phyloP scores from a whole-genome alignment of 2,113 vertebrate species.

The Microcebus murinus region DNA sequence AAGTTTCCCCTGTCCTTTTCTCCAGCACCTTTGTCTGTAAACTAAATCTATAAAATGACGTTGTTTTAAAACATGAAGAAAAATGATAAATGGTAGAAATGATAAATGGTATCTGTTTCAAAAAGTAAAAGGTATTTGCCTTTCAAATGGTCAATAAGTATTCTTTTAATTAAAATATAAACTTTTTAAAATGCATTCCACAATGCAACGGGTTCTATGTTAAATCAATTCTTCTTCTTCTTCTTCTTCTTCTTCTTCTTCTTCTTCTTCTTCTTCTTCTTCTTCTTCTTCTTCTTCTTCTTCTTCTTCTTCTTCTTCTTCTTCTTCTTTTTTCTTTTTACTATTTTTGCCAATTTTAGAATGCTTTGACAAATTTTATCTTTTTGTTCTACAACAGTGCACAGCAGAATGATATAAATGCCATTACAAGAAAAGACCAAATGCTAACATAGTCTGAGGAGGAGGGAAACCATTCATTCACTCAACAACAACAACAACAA shows the following conservation, averaged over 20 bases:
- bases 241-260: too few relatives aligned
- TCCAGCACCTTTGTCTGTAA: not conserved
- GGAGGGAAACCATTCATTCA: not conserved
- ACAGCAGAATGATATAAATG: not conserved
- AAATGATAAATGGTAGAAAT: not conserved
- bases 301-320: too few relatives aligned
- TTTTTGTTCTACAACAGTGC: not conserved
- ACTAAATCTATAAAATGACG: not conserved
- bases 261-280: too few relatives aligned
- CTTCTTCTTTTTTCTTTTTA: not conserved
- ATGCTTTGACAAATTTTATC: too few relatives aligned
- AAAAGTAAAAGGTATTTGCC: not conserved
- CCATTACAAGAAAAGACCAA: not conserved
- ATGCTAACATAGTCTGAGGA: not conserved
- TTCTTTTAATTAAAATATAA: not conserved
- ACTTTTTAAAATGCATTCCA: not conserved
- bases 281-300: not conserved
- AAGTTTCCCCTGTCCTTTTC: not conserved
- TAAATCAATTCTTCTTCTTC: not conserved
- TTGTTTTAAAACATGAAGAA: constrained; percentile 14
- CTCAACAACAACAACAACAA: not conserved
- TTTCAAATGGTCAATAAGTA: not conserved
- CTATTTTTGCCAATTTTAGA: not conserved
- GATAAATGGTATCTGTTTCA: not conserved
- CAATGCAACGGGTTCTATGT: not conserved